Percentiles rank a stretch among this genome's conserved stretches.
phyloP scores from a whole-genome alignment of 92 coral and sea anemone species.

The Parazoanthus atlanticus region DNA sequence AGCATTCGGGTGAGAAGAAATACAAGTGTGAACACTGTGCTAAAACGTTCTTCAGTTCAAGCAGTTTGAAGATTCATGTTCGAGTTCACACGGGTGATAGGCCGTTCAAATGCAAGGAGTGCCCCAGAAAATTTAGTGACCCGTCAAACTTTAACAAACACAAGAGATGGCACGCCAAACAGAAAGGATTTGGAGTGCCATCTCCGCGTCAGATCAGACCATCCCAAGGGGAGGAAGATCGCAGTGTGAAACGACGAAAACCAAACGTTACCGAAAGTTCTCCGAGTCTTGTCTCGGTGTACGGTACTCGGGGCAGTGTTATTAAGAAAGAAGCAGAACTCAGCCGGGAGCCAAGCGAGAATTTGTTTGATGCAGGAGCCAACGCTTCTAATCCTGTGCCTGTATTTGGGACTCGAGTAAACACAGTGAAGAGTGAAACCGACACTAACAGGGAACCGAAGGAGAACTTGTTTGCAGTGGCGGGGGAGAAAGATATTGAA shows the following conservation, averaged over 20 bases:
- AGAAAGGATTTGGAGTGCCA: constrained; percentile 64
- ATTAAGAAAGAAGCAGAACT: constrained; percentile 27
- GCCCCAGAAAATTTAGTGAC: constrained; percentile 96
- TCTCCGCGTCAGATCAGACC: constrained; percentile 47
- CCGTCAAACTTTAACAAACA: constrained; percentile 99
- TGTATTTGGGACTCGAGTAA: constrained; percentile 18
- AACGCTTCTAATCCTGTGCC: not conserved
- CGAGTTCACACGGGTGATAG: constrained; percentile 98
- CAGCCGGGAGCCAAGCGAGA: constrained; percentile 23
- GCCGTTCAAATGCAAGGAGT: constrained; percentile 96
- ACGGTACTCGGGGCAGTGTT: constrained; percentile 33
- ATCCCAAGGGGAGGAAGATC: constrained; percentile 34
- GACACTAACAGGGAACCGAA: constrained; percentile 59
- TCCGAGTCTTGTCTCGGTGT: constrained; percentile 40
- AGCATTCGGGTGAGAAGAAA: constrained; percentile 97
- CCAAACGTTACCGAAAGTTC: constrained; percentile 3
- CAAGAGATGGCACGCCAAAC: constrained; percentile 96
- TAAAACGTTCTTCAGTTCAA: constrained; percentile 96
- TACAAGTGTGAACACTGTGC: constrained; percentile 92
- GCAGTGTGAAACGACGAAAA: constrained; percentile 31
- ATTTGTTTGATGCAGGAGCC: constrained; percentile 29
- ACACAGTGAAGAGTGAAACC: constrained; percentile 16
- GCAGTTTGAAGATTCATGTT: constrained; percentile 94
- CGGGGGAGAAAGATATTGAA: constrained; percentile 61
- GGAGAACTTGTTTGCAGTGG: constrained; percentile 68